Evolutionary conservation across 2,113 vertebrate species (phyloP), one percentile per base, ranked within the genome.

Genomic region (Ivindomyrus marchei): DNA sequence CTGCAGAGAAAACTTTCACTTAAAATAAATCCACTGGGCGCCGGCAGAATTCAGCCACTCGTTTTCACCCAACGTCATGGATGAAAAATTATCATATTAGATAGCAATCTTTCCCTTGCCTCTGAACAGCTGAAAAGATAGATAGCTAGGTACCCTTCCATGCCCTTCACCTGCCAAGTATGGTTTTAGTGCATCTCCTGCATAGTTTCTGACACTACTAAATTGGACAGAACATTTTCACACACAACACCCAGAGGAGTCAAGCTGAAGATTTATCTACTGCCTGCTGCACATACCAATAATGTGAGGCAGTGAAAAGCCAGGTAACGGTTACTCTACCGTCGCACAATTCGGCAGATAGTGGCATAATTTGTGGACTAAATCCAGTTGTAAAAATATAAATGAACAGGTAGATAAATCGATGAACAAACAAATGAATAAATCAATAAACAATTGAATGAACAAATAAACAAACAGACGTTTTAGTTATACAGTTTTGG

Each of bases 61-160:
- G 24, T n/a, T 49, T 49, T 86, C 45, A 50, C n/a, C 84, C 45
- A 50, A 85, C 83, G 24, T 80, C 74, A 80, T 85, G 46, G 83
- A 47, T 49, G 84, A 86, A 86, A 47, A 86, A 86, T 47, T 86
- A 86, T 47, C n/a, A 86, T 27, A 50, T 86, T 86, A 86, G 45
- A 47, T 50, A 86, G 47, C 45, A 86, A 47, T 49, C 24, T 86
- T 9, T 86, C 42, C 47, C 42, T 50, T 86, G 45, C 47, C 45
- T 86, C 84, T 86, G 84, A 49, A 49, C 84, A 47, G 45, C n/a
- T 86, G 24, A n/a, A 50, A 86, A 86, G 84, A 47, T 27, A 49
- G 84, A 47, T 86, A 50, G 74, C 74, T 39, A 1, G 24, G 21
- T 49, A 31, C n/a, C 45, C 84, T 49, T 86, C 84, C 45, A n/a